These are phyloP conservation scores for Rutilus rutilus DNA, from an alignment of 2,113 vertebrate genomes.

Conservation along the genomic window DNA sequence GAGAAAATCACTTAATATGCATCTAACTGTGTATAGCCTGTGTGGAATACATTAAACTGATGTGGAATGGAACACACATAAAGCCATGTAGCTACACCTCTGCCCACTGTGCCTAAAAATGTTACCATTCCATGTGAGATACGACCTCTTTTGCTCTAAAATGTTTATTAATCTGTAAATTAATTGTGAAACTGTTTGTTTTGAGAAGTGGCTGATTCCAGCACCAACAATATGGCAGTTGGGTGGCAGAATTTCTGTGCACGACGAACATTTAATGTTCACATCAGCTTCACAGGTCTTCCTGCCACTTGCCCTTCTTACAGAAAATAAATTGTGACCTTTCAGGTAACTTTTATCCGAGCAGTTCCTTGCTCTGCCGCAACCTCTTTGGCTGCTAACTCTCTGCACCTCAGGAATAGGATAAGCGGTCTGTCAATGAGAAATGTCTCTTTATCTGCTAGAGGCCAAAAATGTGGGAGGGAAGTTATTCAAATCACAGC, in stretches of 20 bases:
- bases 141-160: neutral
- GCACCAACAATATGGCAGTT: neutral
- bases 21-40: too few relatives aligned
- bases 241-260: neutral
- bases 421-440: neutral
- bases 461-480: neutral
- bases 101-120: neutral
- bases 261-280: neutral
- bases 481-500: neutral
- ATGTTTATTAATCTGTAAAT: neutral
- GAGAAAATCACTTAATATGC: too few relatives aligned
- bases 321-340: neutral
- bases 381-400: neutral
- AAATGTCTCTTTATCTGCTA: neutral
- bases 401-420: neutral
- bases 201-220: neutral
- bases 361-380: neutral
- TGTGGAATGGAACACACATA: too few relatives aligned
- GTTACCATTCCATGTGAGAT: neutral
- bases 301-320: neutral
- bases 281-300: neutral
- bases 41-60: too few relatives aligned
- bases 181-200: neutral
- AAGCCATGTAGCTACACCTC: too few relatives aligned
- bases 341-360: neutral